Evolutionary conservation across 2,113 vertebrate genomes (phyloP).

Genomic region (Plectropomus leopardus): DNA sequence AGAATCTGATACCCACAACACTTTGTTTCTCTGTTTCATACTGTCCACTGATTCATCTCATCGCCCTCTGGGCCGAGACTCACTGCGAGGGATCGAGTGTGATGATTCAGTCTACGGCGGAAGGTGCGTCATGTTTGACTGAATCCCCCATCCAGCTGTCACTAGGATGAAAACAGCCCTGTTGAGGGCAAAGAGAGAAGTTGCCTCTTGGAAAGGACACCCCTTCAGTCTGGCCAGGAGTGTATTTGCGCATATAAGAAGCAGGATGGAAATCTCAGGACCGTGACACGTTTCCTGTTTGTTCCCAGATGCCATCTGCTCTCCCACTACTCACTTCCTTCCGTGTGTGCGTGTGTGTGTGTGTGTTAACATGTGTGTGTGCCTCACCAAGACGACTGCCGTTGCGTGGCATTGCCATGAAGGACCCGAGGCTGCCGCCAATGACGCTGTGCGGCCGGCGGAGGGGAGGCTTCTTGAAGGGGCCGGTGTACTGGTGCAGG

Average conservation of each 20-base stretch:
- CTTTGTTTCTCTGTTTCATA: neutral
- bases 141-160: constrained; percentile 47
- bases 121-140: constrained; percentile 42
- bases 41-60: constrained; percentile 49
- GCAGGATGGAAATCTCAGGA: constrained; percentile 55
- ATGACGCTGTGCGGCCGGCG: constrained; percentile 97
- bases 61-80: constrained; percentile 2
- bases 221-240: neutral
- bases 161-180: constrained; percentile 5
- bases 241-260: constrained; percentile 20
- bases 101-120: constrained; percentile 47
- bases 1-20: neutral
- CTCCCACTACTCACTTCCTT: constrained; percentile 66
- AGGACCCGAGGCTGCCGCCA: constrained; percentile 94
- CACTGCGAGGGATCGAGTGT: neutral
- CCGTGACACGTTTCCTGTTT: constrained; percentile 77
- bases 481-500: constrained; percentile 96
- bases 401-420: constrained; percentile 96
- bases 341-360: neutral
- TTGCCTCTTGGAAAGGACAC: neutral
- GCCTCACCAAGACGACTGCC: constrained; percentile 94
- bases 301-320: constrained; percentile 72
- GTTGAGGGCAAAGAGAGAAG: constrained; percentile 16
- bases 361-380: neutral
- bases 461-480: constrained; percentile 96